These are phyloP conservation scores for Tympanuchus pallidicinctus DNA, from an alignment of 2,113 vertebrate genomes.

Conservation along the genomic window DNA sequence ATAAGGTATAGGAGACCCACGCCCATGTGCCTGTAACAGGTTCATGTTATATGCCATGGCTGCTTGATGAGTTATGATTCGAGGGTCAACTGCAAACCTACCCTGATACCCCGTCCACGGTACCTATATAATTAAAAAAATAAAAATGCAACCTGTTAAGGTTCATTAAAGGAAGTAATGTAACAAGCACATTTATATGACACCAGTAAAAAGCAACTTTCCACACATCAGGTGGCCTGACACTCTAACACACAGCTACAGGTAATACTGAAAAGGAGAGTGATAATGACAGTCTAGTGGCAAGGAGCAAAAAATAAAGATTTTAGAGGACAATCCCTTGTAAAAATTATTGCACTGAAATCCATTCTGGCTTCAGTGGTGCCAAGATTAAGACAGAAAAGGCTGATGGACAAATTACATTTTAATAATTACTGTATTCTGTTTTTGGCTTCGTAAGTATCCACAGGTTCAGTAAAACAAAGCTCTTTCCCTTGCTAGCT, in stretches of 20 bases:
- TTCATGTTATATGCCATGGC: conserved; percentile 99
- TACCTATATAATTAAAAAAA: conserved; percentile 76
- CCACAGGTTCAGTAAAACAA: not conserved
- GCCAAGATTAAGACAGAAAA: not conserved
- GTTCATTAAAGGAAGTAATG: not conserved
- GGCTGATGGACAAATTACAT: not conserved
- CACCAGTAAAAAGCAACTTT: not conserved
- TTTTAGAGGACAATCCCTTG: not conserved
- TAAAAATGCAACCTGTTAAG: not conserved
- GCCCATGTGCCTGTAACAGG: conserved; percentile 91
- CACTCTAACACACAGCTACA: not conserved
- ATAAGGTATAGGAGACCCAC: conserved; percentile 93
- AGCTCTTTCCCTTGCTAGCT: not conserved
- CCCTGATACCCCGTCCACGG: conserved; percentile 97
- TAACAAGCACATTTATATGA: rapidly evolving
- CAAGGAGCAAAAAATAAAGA: not conserved
- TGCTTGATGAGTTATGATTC: conserved; percentile 94
- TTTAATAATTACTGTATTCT: not conserved
- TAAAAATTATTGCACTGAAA: not conserved
- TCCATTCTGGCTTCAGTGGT: not conserved
- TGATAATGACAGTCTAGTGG: not conserved
- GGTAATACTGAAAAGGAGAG: not conserved
- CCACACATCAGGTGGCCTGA: not conserved
- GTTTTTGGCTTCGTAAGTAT: not conserved
- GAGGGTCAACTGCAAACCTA: conserved; percentile 96